Evolutionary conservation across 1,140 invertebrate genomes (phyloP), one percentile per base, ranked within the genome.

Genomic region (Drosophila rhopaloa): DNA sequence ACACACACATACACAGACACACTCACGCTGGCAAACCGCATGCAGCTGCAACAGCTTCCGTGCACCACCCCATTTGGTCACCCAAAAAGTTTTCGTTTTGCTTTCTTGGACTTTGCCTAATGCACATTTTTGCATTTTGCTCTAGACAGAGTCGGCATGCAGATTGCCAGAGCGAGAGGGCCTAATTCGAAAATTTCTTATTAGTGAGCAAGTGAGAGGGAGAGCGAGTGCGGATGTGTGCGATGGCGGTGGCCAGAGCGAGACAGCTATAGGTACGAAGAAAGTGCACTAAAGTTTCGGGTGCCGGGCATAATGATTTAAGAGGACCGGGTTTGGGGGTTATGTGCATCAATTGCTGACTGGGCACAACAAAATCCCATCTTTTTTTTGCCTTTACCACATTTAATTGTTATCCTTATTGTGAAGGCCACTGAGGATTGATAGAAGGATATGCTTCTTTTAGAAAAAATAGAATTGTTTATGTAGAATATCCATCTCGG

Each of bases 101-200:
- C 76, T 88, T 82, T 86, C 82, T 86, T 86, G 83, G 79, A 81
- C 83, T 88, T 88, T 86, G 85, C 82, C 82, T 88, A 88, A 86
- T 86, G 82, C 82, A 86, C 82, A 86, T 86, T 86, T 86, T 86
- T 86, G 82, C 82, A 85, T 86, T 88, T 76, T 86, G 46, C 58
- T 56, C 58, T 65, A 88, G 82, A 88, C 58, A 82, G 83, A 86
- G 82, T 58, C 65, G 47, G 66, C 70, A 76, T 76, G 83, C 63
- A 46, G 35, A 58, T 35, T 57, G 82, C 44, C 27, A 86, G 83
- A 86, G 83, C 57, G 82, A 84, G 82, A 84, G 62, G 62, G 70
- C 51, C 44, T 68, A 79, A 86, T 78, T 86, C 65, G 60, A 57
- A 86, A 81, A 78, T 88, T 86, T 86, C 82, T 86, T 86, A 86